Evolutionary conservation across 2,888 invertebrate genomes (phyloP), one percentile per base, ranked within the genome.

Genomic region (Temnothorax rugatulus): DNA sequence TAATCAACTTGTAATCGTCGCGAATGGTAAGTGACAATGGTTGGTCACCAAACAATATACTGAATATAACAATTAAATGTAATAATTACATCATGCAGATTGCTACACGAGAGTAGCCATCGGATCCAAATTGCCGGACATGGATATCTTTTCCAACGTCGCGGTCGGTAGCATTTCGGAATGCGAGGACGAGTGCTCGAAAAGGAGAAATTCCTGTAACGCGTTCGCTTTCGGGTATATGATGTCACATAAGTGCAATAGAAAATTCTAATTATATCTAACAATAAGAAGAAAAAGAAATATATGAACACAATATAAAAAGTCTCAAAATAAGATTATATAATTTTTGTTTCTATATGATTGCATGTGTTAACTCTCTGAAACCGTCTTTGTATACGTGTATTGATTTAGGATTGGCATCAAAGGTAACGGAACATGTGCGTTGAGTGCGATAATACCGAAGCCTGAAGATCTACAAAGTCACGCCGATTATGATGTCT

Each of bases 401-500:
- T 54, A 34, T 34, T 76, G 57, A 59, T 95, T 85, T 92, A 96
- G 96, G 85, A 96, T 96, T 90, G 95, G 96, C 85, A 94, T 95
- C 57, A 96, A 96, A 94, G 96, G 97, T 88, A 97, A 97, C 92
- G 96, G 96, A 76, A 96, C 96, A 13, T 97, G 97, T 92, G 95
- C 96, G 84, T 92, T 97, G 84, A 96, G 96, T 83, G 93, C 94
- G 61, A 94, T 95, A 83, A 93, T 95, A 88, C 94, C 96, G 13
- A 95, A 95, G 83, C 95, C 96, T 13, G 94, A 95, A 66, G 96
- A 96, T 64, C 95, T 96, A 15, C 93, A 95, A 79, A 93, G 94
- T 84, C 96, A 97, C 93, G 95, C 96, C n/a, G 96, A 97, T 92
- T 97, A 96, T 92, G 97, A 97, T 93, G 94, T 96, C 74, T 97